Base-by-base conservation (phyloP, 1,140 invertebrate genomes). In the Paraescarpia echinospica region DNA sequence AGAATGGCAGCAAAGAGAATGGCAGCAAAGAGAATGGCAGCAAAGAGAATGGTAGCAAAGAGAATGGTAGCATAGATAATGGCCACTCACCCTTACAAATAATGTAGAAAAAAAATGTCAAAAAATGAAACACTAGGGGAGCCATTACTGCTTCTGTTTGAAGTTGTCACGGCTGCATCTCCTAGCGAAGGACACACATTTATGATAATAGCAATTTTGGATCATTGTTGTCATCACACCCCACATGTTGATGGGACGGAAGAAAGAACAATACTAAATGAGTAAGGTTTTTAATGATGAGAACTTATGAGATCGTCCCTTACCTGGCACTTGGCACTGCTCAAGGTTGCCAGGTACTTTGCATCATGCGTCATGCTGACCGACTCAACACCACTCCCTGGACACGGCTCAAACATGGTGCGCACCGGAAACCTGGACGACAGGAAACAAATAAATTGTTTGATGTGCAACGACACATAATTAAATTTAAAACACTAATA, bases 311-410 rank as follows among this genome's bases (percentile, higher is more conserved):
- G 89, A 35, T 6, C 27, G 12, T 59, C 91, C 41, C 91, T 93
- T 93, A 96, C 95, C 95, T 96, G 96, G n/a, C 93, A 93, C 92
- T 94, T 93, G 91, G 34, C 9, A 92, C 95, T 94, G 94, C 95
- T 96, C 1, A 96, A 93, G 89, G 96, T 96, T 33, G 95, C 95
- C 59, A 96, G 93, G 94, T 96, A 96, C 89, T 95, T 94, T n/a
- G 96, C 95, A 94, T 96, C 96, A 91, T 95, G 94, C 33, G 95
- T 96, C 92, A 96, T 94, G 90, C 95, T 94, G 33, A 96, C 94
- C 22, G 95, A 77, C 59, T 77, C 95, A 92, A 95, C 94, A 34
- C 95, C 95, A 33, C 96, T 96, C 35, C 95, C 94, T 35, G 94
- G 94, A 93, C 94, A 94, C 51, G 95, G 94, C 91, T 96, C 95